These are phyloP conservation scores for Hirudinaria manillensis DNA, from an alignment of 2,888 invertebrate genomes.

Conservation along the genomic window DNA sequence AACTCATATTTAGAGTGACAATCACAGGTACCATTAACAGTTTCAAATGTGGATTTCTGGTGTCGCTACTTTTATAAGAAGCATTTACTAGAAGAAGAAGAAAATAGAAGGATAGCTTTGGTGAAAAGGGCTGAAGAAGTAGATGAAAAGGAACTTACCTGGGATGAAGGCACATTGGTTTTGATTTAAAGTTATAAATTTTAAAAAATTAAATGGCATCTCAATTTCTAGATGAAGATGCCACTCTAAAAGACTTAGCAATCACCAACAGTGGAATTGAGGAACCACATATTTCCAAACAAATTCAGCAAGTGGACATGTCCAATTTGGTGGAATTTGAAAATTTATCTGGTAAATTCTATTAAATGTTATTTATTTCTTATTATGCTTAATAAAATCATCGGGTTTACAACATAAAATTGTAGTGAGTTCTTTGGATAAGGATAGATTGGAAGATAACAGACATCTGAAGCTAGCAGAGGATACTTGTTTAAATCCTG, in stretches of 20 bases:
- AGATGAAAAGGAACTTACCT: constrained; percentile 51
- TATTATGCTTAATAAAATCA: background rate
- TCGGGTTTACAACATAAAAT: background rate
- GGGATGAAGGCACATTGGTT: constrained; percentile 47
- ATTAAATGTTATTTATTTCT: background rate
- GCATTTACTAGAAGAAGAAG: constrained; percentile 69
- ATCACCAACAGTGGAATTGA: no score
- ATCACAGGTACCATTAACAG: constrained; percentile 56
- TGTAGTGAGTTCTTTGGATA: background rate
- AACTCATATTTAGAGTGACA: background rate
- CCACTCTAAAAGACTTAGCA: no score
- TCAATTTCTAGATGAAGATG: no score
- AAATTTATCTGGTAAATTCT: background rate
- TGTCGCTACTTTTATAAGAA: constrained; percentile 75
- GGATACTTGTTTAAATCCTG: no score
- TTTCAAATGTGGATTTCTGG: constrained; percentile 73
- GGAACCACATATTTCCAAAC: no score
- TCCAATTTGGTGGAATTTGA: no score
- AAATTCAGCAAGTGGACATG: no score
- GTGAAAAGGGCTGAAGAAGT: constrained; percentile 58
- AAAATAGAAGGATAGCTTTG: constrained; percentile 65
- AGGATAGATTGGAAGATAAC: no score
- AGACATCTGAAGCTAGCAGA: no score
- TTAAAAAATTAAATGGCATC: no score
- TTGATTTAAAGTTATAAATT: background rate